Base-by-base conservation (phyloP, 1,140 invertebrate species). In the Dinoponera quadriceps region DNA sequence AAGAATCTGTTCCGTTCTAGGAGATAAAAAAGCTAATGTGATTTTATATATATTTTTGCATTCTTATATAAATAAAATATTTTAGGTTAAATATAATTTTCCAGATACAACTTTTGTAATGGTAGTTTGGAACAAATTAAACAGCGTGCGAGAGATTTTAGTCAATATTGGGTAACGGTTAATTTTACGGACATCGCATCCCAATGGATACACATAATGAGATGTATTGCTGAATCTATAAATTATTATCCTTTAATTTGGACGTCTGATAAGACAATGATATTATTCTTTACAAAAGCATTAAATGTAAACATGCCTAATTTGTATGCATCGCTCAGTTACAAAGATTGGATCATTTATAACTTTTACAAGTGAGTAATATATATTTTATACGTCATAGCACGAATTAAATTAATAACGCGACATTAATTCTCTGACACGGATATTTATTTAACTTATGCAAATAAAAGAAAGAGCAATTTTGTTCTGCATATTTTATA, bases 91-190 rank as follows among this genome's bases (percentile, higher is more conserved):
- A 33, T 73, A 29, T 38, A 54, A 33, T 81, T 74, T 38, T 3
- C 78, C 3, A 92, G 94, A 11, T 95, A 94, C 83, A 96, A 96
- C 87, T 94, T 96, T 49, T 96, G 95, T 87, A 86, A 90, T 3
- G 95, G 94, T 0, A 92, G 88, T 27, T 87, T 95, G 54, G 86
- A 92, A n/a, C 93, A 94, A 59, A 91, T 95, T 3, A 84, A 88
- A 68, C 63, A 90, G 48, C 88, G 95, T 4, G 92, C 91, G n/a
- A 68, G 85, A 49, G 91, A 95, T 18, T 86, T 94, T 49, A 69
- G 94, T n/a, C 80, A 93, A 3, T 48, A 81, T 2, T 90, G 91
- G 85, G 85, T 94, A 0, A 92, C 91, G 57, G 94, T 94, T n/a
- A 93, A 92, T 85, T 89, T 95, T 0, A 75, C 90, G 4, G 16